Conservation (phyloP, 2,797 vertebrate species). For the Erpetoichthys calabaricus region DNA sequence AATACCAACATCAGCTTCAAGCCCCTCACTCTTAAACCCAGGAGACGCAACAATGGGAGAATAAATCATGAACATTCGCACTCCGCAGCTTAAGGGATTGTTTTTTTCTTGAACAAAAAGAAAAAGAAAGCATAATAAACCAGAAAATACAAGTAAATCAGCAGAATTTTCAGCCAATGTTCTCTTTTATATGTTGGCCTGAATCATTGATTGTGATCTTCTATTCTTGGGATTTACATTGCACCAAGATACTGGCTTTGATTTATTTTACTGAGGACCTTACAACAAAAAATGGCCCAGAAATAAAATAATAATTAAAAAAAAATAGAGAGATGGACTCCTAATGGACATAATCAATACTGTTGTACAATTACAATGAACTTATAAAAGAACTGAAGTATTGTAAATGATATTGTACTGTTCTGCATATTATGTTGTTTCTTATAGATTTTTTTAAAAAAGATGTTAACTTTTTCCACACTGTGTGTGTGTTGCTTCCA, state of each 20-base stretch:
- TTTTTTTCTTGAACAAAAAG: conserved; percentile 34
- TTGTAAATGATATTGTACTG: conserved; percentile 99
- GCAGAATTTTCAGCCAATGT: conserved; percentile 47
- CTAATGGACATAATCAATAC: conserved; percentile 83
- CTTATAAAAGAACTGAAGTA: conserved; percentile 91
- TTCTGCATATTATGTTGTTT: conserved; percentile 99
- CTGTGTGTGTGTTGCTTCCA: conserved; percentile 91
- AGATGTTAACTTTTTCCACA: conserved; percentile 98
- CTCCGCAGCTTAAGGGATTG: conserved; percentile 69
- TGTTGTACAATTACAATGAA: conserved; percentile 85
- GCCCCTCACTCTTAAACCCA: conserved; percentile 62
- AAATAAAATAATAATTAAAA: conserved; percentile 39
- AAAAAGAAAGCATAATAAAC: conserved; percentile 33
- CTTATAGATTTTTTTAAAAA: conserved; percentile 98
- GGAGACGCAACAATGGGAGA: conserved; percentile 66
- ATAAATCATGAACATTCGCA: conserved; percentile 75
- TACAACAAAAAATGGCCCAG: conserved; percentile 72
- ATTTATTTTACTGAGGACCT: conserved; percentile 74
- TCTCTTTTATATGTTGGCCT: conserved; percentile 60
- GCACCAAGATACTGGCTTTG: conserved; percentile 72
- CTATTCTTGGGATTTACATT: conserved; percentile 62
- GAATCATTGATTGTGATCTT: conserved; percentile 62
- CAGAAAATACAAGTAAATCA: conserved; percentile 22
- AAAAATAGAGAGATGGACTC: conserved; percentile 67
- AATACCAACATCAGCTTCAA: conserved; percentile 74